Percentiles rank a stretch among this genome's conserved stretches.
phyloP scores from a whole-genome alignment of 2,797 vertebrate species.

The Hypotaenidia philippensis region DNA sequence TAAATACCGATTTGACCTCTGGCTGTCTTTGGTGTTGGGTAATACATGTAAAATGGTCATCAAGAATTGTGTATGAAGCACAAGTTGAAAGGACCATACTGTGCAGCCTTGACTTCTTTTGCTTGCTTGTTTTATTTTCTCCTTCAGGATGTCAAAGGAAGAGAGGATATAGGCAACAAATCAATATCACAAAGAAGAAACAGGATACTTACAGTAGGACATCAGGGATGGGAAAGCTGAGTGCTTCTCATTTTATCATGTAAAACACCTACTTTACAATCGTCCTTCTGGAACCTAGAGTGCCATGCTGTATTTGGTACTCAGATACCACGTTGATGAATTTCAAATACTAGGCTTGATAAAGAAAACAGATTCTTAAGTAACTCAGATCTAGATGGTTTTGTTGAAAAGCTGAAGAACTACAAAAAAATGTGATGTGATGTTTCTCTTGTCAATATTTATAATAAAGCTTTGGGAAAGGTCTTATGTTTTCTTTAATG shows the following conservation, averaged over 20 bases:
- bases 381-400: not conserved
- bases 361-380: not conserved
- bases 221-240: constrained; percentile 2
- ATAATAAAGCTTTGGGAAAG: not conserved
- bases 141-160: constrained; percentile 1
- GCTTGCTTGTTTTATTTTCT: constrained; percentile 9
- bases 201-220: not conserved
- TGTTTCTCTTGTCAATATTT: not conserved
- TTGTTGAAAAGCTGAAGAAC: not conserved
- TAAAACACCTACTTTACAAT: not conserved
- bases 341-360: not conserved
- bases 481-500: not conserved
- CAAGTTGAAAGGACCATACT: constrained; percentile 12
- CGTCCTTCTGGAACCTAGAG: not conserved
- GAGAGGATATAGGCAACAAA: constrained; percentile 10
- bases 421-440: not conserved
- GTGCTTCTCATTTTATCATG: not conserved
- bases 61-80: constrained; percentile 57
- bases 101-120: not conserved
- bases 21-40: constrained; percentile 29
- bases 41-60: constrained; percentile 70
- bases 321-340: not conserved
- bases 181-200: constrained; percentile 41
- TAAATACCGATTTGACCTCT: constrained; percentile 78
- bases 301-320: not conserved